A percentile compares a stretch with the other conserved stretches of the same genome.
phyloP scores from a whole-genome alignment of 2,113 vertebrate genomes.

The Vidua macroura region DNA sequence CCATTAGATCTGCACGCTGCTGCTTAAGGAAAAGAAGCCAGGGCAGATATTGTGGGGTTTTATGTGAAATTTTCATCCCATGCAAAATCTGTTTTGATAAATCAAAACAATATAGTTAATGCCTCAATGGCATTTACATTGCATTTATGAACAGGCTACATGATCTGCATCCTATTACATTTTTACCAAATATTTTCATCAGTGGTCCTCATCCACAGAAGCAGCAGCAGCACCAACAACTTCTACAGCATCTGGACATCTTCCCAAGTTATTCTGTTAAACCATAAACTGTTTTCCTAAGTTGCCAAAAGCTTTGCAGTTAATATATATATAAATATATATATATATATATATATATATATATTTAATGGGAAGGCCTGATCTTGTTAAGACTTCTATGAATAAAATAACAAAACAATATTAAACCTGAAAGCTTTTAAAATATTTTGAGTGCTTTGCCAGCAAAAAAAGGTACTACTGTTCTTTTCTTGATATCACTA shows the following conservation, averaged over 20 bases:
- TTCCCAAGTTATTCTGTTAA: background rate
- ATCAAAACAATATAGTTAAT: background rate
- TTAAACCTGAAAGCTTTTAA: background rate
- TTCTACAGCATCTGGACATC: background rate
- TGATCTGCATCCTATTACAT: background rate
- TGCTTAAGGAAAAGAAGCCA: background rate
- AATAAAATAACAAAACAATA: background rate
- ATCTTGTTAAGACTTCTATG: background rate
- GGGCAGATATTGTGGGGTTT: background rate
- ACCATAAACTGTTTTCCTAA: background rate
- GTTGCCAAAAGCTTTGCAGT: background rate
- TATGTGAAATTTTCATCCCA: background rate
- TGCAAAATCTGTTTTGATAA: background rate
- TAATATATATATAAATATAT: background rate
- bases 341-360: too few species aligned
- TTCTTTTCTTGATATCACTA: background rate
- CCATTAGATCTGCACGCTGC: background rate
- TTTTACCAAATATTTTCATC: background rate
- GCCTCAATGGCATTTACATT: background rate
- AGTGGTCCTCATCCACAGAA: background rate
- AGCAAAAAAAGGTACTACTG: background rate
- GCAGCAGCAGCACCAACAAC: background rate
- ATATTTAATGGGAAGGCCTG: background rate
- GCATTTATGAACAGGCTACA: background rate
- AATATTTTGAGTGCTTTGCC: background rate